A percentile compares a stretch with the other conserved stretches of the same genome.
phyloP scores from a whole-genome alignment of 2,888 invertebrate species.

The Clepsis dumicolana region DNA sequence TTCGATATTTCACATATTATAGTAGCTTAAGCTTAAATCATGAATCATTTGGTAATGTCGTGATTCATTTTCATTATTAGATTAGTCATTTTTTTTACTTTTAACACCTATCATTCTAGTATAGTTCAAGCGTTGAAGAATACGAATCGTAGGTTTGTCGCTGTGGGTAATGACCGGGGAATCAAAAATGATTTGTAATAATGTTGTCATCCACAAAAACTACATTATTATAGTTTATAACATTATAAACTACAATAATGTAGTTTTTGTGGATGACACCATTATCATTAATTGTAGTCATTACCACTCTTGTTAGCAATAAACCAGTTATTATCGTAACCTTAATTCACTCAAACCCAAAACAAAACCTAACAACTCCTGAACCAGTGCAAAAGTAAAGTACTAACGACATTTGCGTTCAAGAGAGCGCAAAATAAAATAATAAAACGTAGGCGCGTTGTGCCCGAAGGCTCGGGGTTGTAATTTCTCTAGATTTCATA shows the following conservation, averaged over 20 bases:
- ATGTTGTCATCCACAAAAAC: too few species aligned
- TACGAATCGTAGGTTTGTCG: too few species aligned
- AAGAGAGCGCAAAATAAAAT: conserved; percentile 84
- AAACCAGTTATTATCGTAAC: conserved; percentile 19
- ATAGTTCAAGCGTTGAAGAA: too few species aligned
- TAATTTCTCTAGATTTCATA: conserved; percentile 83
- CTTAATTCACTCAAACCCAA: conserved; percentile 44
- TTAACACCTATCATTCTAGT: too few species aligned
- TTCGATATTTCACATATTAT: background rate
- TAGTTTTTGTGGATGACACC: too few species aligned
- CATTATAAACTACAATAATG: too few species aligned
- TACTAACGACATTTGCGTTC: conserved; percentile 70
- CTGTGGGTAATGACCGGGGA: too few species aligned
- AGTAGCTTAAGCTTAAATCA: background rate
- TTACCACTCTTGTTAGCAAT: background rate
- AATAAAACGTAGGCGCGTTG: conserved; percentile 79
- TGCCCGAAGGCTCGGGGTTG: conserved; percentile 71
- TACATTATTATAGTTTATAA: too few species aligned
- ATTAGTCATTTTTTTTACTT: too few species aligned
- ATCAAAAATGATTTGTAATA: too few species aligned
- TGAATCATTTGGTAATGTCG: too few species aligned
- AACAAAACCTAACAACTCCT: conserved; percentile 66
- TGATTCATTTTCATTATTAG: too few species aligned
- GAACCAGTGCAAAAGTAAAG: conserved; percentile 65
- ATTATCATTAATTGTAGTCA: background rate